Evolutionary conservation across 2,888 invertebrate genomes (phyloP).

Genomic region (Pristionchus exspectatus): DNA sequence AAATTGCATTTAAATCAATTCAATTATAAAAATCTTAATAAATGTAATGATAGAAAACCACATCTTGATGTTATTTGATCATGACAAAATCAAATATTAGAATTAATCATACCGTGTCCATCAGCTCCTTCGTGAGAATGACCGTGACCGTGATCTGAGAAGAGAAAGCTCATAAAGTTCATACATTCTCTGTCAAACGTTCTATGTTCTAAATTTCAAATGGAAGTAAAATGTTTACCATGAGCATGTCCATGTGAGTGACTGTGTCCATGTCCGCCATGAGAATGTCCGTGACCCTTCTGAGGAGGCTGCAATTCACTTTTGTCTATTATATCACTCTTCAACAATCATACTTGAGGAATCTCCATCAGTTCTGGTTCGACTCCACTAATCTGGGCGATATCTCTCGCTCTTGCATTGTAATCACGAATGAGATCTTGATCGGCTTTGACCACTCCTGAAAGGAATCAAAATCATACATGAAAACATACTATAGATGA

Average conservation of each 20-base stretch:
- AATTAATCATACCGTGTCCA: slow-evolving; percentile 26
- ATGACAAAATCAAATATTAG: neutral
- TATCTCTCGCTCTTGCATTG: slow-evolving; percentile 59
- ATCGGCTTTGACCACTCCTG: slow-evolving; percentile 62
- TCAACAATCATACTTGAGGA: slow-evolving; percentile 36
- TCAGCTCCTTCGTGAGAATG: slow-evolving; percentile 28
- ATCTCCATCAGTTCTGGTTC: slow-evolving; percentile 61
- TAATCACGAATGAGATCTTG: slow-evolving; percentile 66
- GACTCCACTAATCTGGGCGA: slow-evolving; percentile 59
- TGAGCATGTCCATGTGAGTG: slow-evolving; percentile 65
- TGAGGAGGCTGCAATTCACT: slow-evolving; percentile 56
- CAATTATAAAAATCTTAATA: neutral
- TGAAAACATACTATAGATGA: neutral
- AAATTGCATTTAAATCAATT: neutral
- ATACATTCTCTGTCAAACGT: neutral
- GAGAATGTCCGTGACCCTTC: slow-evolving; percentile 65
- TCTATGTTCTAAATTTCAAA: neutral
- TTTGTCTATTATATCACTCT: neutral
- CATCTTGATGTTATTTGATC: neutral
- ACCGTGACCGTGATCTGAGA: slow-evolving; percentile 29
- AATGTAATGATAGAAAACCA: neutral
- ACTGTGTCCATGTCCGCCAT: slow-evolving; percentile 64
- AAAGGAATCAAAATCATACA: neutral
- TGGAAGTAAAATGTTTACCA: neutral
- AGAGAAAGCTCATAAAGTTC: neutral